phyloP scores from a whole-genome alignment of 2,797 vertebrate species.

The Melanotaenia trifasciata region DNA sequence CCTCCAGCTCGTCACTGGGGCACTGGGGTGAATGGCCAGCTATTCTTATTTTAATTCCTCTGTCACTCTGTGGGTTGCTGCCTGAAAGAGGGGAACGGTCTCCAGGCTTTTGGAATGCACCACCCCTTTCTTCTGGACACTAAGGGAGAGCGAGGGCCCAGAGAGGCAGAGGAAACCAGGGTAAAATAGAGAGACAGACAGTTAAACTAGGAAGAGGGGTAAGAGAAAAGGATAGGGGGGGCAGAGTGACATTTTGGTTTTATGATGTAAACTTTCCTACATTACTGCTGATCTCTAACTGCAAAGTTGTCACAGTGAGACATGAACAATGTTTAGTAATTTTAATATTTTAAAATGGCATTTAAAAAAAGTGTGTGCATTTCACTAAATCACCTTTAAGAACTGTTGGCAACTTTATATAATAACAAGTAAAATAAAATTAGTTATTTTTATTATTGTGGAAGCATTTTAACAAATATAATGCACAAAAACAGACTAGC shows the following conservation, averaged over 20 bases:
- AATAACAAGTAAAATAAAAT: too few relatives aligned
- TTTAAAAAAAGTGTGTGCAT: too few relatives aligned
- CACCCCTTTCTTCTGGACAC: slow-evolving; percentile 72
- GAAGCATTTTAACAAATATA: too few relatives aligned
- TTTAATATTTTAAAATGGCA: too few relatives aligned
- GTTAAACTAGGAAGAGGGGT: slow-evolving; percentile 10
- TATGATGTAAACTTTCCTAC: too few relatives aligned
- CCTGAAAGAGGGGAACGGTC: slow-evolving; percentile 86
- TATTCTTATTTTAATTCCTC: slow-evolving; percentile 94
- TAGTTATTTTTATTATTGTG: too few relatives aligned
- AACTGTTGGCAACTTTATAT: too few relatives aligned
- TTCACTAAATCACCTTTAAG: too few relatives aligned
- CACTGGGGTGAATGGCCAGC: slow-evolving; percentile 80
- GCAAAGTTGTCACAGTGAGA: too few relatives aligned
- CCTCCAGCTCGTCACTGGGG: slow-evolving; percentile 72
- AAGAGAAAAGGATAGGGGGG: slow-evolving; percentile 7
- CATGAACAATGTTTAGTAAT: too few relatives aligned
- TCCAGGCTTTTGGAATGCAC: slow-evolving; percentile 77
- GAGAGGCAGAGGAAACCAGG: slow-evolving; percentile 33
- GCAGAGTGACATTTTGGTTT: neutral
- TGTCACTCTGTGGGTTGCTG: slow-evolving; percentile 84
- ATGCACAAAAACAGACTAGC: too few relatives aligned
- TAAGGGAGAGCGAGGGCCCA: slow-evolving; percentile 41
- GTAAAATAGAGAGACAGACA: slow-evolving; percentile 14
- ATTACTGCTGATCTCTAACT: too few relatives aligned